A percentile compares a stretch with the other conserved stretches of the same genome.
Evolutionary conservation across 35 echinoderm and acorn worm species (phyloP).

Genomic region (Lytechinus variegatus): DNA sequence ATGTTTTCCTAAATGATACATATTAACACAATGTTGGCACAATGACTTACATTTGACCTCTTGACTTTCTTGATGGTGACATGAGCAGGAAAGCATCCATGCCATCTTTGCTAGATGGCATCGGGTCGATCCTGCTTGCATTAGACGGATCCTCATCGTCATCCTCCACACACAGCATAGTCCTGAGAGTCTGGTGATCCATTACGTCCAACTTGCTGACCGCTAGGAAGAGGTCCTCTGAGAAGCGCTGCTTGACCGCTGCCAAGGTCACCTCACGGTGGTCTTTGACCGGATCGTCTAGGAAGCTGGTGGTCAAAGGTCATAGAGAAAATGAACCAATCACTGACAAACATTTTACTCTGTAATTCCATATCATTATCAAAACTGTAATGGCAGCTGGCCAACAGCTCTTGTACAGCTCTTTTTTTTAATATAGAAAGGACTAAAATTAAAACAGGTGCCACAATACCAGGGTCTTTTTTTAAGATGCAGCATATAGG

Average conservation of each 20-base stretch:
- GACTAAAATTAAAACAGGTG: too few species aligned
- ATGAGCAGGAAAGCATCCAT: slow-evolving; percentile 65
- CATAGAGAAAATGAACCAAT: too few species aligned
- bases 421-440: too few species aligned
- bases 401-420: too few species aligned
- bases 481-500: too few species aligned
- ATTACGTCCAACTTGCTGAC: slow-evolving; percentile 66
- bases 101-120: slow-evolving; percentile 56
- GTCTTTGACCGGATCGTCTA: slow-evolving; percentile 75
- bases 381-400: too few species aligned
- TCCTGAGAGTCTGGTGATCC: slow-evolving; percentile 52
- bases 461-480: too few species aligned
- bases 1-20: too few species aligned
- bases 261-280: slow-evolving; percentile 84
- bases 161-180: slow-evolving; percentile 59
- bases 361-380: too few species aligned
- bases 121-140: slow-evolving; percentile 45
- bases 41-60: slow-evolving; percentile 56
- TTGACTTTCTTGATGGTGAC: slow-evolving; percentile 85
- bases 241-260: slow-evolving; percentile 87
- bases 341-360: too few species aligned
- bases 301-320: slow-evolving; percentile 61
- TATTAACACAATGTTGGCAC: too few species aligned
- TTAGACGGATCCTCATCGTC: slow-evolving; percentile 28
- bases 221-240: slow-evolving; percentile 47